These are phyloP conservation scores for Polymixis lichenea DNA, from an alignment of 2,888 invertebrate species.

Conservation along the genomic window DNA sequence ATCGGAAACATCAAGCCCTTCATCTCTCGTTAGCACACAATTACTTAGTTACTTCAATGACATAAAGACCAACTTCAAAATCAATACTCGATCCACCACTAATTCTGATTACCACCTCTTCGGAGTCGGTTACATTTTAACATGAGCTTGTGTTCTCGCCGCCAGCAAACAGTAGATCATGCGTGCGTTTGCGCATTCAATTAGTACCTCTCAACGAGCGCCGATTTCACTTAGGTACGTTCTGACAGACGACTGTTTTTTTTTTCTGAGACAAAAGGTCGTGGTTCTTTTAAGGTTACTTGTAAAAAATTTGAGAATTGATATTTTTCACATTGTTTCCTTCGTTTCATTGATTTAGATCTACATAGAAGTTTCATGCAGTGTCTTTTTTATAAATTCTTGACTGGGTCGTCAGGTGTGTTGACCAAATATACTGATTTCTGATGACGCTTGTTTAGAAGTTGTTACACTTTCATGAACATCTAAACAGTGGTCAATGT, in stretches of 20 bases:
- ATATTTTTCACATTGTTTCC: neutral
- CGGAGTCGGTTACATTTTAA: constrained; percentile 66
- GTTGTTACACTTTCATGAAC: neutral
- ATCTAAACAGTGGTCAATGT: neutral
- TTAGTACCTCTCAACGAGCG: constrained; percentile 74
- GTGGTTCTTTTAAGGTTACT: constrained; percentile 46
- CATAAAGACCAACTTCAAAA: constrained; percentile 42
- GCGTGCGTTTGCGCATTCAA: constrained; percentile 75
- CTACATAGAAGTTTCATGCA: neutral
- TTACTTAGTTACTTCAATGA: constrained; percentile 51
- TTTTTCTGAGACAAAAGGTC: constrained; percentile 66
- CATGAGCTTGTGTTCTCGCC: constrained; percentile 80
- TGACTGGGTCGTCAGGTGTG: neutral
- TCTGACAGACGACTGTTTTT: constrained; percentile 43
- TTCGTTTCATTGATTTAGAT: neutral
- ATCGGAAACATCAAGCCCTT: constrained; percentile 38
- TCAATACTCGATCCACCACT: constrained; percentile 23
- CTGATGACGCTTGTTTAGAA: neutral
- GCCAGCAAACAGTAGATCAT: constrained; percentile 81
- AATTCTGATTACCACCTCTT: constrained; percentile 58
- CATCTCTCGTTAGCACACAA: constrained; percentile 42
- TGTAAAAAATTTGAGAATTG: neutral
- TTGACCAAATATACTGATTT: neutral
- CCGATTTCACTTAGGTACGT: constrained; percentile 70
- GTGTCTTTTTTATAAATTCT: neutral